Evolutionary conservation across 2,113 vertebrate genomes (phyloP), one percentile per base, ranked within the genome.

Genomic region (Petrocephalus microphthalmus): DNA sequence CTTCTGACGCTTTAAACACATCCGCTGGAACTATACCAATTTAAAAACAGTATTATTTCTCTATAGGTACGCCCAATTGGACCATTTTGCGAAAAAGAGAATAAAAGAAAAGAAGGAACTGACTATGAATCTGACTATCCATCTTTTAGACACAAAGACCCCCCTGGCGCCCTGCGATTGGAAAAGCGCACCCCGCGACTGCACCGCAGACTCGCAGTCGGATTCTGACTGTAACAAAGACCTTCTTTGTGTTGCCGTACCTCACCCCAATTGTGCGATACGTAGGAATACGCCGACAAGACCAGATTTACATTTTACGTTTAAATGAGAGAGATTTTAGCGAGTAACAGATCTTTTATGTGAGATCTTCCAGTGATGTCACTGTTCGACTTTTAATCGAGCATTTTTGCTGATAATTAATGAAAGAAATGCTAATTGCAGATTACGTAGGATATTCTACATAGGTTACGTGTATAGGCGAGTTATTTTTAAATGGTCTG

Each of bases 221-320:
- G 91, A 92, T 91, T 90, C 94, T 92, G 91, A 25, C 67, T 74
- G 89, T 91, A 92, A 96, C 95, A 96, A 94, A 93, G 93, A 92
- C 47, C 86, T 90, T 89, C 93, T 95, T 95, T 96, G 95, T 94
- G 92, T 87, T 37, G 84, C 90, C 78, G 89, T 83, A 90, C 74
- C 88, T 91, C 89, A 53, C 90, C 89, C 89, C 82, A 86, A 56
- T 57, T 49, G 45, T 8, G 84, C 47, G 29, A 71, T 86, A 42
- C n/a, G 60, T 0, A 81, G 71, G 29, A 49, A 53, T n/a, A 53
- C 29, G 51, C 7, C 2, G 17, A 88, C 6, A 60, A n/a, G 33
- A 29, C 19, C 17, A 6, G 4, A 45, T 54, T 54, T 33, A 2
- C 25, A 56, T 1, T 29, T 54, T 54, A 5, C 29, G 84, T 56